These are phyloP conservation scores for Drosophila trapezifrons DNA, from an alignment of 1,140 invertebrate genomes.

Conservation along the genomic window DNA sequence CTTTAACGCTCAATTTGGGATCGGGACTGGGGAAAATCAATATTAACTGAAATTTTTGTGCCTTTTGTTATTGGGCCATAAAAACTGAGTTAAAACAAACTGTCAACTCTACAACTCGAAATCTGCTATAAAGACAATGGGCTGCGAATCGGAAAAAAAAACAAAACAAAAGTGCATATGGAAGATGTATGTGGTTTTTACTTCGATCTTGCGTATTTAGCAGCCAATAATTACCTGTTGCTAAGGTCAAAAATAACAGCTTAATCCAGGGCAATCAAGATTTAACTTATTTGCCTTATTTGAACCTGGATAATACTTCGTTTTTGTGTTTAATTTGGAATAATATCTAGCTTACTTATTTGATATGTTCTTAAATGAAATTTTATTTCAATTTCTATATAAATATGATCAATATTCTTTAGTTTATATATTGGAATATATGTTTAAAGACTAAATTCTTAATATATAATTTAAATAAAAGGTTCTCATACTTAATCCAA, in stretches of 20 bases:
- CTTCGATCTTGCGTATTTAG: neutral
- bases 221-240: slow-evolving; percentile 1
- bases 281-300: neutral
- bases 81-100: slow-evolving; percentile 28
- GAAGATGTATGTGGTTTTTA: slow-evolving; percentile 15
- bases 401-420: neutral
- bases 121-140: neutral
- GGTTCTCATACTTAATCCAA: neutral
- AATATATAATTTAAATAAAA: neutral
- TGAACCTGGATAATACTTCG: neutral
- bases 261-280: neutral
- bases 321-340: neutral
- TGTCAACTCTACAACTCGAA: slow-evolving; percentile 4
- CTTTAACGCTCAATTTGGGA: slow-evolving; percentile 45
- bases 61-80: slow-evolving; percentile 19
- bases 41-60: slow-evolving; percentile 49
- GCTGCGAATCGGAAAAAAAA: neutral
- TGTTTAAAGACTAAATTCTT: no score
- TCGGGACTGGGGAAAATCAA: slow-evolving; percentile 51
- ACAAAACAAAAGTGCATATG: neutral
- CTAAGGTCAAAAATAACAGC: neutral
- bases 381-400: neutral
- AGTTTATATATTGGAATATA: no score
- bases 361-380: neutral
- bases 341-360: neutral